Percentiles rank a stretch among this genome's conserved stretches.
phyloP scores from a whole-genome alignment of 64 coral and sea anemone genomes.

The Pocillopora damicornis region DNA sequence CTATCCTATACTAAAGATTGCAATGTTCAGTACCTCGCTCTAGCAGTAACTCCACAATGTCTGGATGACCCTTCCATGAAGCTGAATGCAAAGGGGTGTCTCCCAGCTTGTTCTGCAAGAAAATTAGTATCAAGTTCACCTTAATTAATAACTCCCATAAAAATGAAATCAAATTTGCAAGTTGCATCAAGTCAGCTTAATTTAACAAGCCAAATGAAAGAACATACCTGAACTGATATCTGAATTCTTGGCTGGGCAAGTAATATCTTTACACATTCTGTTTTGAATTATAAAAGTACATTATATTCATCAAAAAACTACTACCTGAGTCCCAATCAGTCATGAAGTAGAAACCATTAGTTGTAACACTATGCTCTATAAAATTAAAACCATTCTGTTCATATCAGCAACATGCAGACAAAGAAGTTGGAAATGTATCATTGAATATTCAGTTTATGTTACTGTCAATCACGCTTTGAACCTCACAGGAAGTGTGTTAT shows the following conservation, averaged over 20 bases:
- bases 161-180: no score
- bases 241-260: slow-evolving; percentile 74
- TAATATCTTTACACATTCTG: slow-evolving; percentile 89
- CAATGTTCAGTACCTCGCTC: slow-evolving; percentile 61
- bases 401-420: no score
- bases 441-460: no score
- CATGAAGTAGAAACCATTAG: no score
- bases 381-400: no score
- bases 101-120: slow-evolving; percentile 93
- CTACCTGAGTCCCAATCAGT: no score
- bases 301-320: background rate
- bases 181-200: background rate
- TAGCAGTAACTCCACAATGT: slow-evolving; percentile 85
- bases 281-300: background rate
- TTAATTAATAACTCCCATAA: no score
- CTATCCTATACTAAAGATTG: background rate
- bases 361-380: no score
- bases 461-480: no score
- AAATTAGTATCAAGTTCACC: background rate
- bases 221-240: slow-evolving; percentile 83
- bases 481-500: no score
- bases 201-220: background rate
- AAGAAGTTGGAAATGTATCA: no score
- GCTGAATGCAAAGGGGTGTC: slow-evolving; percentile 96
- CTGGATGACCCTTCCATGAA: slow-evolving; percentile 92